Conservation (phyloP, 64 coral and sea anemone species). For the Stichodactyla mertensii region DNA sequence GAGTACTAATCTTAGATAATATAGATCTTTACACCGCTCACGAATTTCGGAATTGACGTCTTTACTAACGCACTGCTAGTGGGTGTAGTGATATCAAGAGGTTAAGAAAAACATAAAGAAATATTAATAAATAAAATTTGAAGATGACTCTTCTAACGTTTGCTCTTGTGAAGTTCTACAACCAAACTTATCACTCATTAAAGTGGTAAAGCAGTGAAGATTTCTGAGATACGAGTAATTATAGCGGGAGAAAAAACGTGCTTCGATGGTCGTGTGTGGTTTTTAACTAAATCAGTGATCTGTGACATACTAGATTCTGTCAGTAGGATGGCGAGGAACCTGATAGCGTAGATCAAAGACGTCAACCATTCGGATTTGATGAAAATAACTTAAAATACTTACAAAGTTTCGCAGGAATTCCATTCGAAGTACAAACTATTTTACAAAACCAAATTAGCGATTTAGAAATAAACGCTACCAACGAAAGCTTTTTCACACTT, state of each 20-base stretch:
- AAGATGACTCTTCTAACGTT: not conserved
- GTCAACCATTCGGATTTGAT: too few relatives aligned
- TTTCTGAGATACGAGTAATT: not conserved
- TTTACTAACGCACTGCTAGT: not conserved
- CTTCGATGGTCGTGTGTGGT: not conserved
- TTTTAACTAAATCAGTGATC: not conserved
- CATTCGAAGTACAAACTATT: slow-evolving; percentile 4
- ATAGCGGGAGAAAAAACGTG: not conserved
- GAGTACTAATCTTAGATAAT: not conserved
- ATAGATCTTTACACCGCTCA: not conserved
- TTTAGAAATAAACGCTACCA: not conserved
- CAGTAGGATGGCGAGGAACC: not conserved
- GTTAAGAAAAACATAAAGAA: not conserved
- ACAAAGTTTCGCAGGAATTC: not conserved
- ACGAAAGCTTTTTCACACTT: not conserved
- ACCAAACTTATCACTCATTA: not conserved
- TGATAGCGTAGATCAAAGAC: not conserved
- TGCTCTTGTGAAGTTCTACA: not conserved
- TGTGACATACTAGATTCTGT: not conserved
- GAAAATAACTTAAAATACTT: not conserved
- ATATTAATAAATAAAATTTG: not conserved
- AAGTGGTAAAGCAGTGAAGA: not conserved
- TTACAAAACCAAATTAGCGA: not conserved
- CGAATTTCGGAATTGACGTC: not conserved
- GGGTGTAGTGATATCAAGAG: not conserved